These are phyloP conservation scores for Quadriops clusia DNA, from an alignment of 2,888 invertebrate genomes.

Conservation along the genomic window DNA sequence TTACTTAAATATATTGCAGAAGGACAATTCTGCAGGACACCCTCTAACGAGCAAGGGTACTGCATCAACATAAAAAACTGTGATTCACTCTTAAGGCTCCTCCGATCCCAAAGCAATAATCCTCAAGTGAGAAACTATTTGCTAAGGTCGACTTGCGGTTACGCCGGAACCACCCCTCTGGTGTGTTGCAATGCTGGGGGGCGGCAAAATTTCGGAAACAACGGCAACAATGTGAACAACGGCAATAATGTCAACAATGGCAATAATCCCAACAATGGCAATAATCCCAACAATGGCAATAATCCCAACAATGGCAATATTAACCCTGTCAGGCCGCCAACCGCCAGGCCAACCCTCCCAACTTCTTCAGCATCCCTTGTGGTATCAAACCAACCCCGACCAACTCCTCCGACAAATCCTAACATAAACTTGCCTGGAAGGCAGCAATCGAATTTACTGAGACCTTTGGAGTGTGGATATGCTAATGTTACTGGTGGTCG, in stretches of 20 bases:
- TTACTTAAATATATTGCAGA: constrained; percentile 16
- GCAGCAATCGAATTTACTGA: constrained; percentile 20
- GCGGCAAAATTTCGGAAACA: neutral
- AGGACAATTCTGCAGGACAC: constrained; percentile 38
- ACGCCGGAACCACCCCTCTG: constrained; percentile 49
- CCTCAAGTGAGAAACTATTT: constrained; percentile 41
- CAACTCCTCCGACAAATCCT: no score
- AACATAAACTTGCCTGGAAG: no score
- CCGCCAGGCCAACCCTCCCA: no score
- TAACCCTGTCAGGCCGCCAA: constrained; percentile 3
- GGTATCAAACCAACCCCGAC: no score
- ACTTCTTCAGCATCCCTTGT: no score
- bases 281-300: constrained; percentile 10
- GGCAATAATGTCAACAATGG: constrained; percentile 9
- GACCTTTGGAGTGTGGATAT: constrained; percentile 49
- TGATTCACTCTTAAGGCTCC: constrained; percentile 37
- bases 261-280: constrained; percentile 11
- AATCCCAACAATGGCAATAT: constrained; percentile 1
- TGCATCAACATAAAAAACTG: constrained; percentile 46
- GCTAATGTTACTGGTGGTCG: constrained; percentile 44
- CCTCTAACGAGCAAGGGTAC: constrained; percentile 37
- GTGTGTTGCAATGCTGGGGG: constrained; percentile 44
- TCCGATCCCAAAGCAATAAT: constrained; percentile 35
- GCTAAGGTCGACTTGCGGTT: constrained; percentile 57
- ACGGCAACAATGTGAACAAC: neutral